A percentile compares a stretch with the other conserved stretches of the same genome.
These are phyloP conservation scores for Metellina segmentata DNA, from an alignment of 2,888 invertebrate genomes.

Conservation along the genomic window DNA sequence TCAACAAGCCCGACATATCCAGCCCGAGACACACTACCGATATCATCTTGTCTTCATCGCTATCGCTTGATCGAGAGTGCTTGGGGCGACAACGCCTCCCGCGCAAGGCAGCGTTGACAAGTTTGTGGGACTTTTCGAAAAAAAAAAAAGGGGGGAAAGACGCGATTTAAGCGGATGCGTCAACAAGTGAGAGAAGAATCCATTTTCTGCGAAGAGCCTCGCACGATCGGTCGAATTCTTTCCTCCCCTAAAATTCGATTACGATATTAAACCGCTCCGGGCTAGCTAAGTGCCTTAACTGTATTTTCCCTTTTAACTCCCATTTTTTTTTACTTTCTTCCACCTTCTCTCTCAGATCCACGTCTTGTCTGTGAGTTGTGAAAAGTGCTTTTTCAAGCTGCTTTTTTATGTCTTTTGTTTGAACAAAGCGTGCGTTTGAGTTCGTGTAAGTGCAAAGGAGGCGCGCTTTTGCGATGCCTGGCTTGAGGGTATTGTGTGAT, in stretches of 20 bases:
- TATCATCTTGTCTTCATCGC: background rate
- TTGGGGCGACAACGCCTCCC: no score
- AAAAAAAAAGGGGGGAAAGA: background rate
- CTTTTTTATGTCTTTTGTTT: background rate
- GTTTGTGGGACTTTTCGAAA: background rate
- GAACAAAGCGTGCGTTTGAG: background rate
- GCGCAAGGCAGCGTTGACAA: background rate
- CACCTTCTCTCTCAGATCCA: background rate
- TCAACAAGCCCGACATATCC: background rate
- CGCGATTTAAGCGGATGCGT: conserved; percentile 18
- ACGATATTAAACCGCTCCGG: conserved; percentile 25
- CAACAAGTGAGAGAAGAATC: conserved; percentile 41
- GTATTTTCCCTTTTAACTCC: background rate
- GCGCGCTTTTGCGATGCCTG: background rate
- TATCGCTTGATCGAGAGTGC: background rate
- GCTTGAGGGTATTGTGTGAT: background rate
- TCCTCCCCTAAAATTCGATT: conserved; percentile 30
- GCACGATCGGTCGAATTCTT: background rate
- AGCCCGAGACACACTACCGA: background rate
- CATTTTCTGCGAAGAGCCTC: background rate
- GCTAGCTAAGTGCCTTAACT: background rate
- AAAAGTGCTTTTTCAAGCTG: background rate
- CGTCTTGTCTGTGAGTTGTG: background rate
- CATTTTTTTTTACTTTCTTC: no score
- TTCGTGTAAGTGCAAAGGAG: no score